phyloP scores from a whole-genome alignment of 2,113 vertebrate genomes.

The Rutilus rutilus region DNA sequence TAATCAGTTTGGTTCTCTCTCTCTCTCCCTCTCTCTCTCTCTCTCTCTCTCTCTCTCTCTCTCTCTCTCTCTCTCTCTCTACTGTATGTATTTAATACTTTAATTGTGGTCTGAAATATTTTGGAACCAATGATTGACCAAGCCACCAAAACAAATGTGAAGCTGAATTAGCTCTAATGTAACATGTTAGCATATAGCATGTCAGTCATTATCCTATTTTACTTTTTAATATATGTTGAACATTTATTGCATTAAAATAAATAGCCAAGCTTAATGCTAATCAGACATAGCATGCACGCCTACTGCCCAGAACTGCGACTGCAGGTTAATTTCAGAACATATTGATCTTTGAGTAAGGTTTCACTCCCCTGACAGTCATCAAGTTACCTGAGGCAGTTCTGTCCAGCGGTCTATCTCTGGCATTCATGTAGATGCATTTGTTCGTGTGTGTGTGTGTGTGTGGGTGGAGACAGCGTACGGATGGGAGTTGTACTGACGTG shows the following conservation, averaged over 20 bases:
- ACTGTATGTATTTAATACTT: no score
- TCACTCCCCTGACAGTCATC: slow-evolving; percentile 38
- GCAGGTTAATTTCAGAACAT: slow-evolving; percentile 27
- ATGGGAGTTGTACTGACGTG: slow-evolving; percentile 45
- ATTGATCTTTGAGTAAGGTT: slow-evolving; percentile 48
- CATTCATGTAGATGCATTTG: slow-evolving; percentile 32
- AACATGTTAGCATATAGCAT: not conserved
- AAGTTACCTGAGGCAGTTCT: slow-evolving; percentile 55
- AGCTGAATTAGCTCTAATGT: not conserved
- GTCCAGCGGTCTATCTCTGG: slow-evolving; percentile 36
- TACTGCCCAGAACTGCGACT: slow-evolving; percentile 10
- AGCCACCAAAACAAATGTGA: not conserved
- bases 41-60: no score
- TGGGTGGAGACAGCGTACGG: slow-evolving; percentile 14
- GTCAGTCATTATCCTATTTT: not conserved
- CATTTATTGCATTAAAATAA: slow-evolving; percentile 6
- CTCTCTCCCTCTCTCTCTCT: no score
- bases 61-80: no score
- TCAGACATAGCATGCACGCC: slow-evolving; percentile 19
- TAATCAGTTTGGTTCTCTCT: no score
- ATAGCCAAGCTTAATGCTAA: slow-evolving; percentile 26
- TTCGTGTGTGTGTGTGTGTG: not conserved
- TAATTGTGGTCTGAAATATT: no score
- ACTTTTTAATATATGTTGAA: not conserved
- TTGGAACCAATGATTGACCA: not conserved